Base-by-base conservation (phyloP, 2,888 invertebrate species). In the Calliopum simillimum region DNA sequence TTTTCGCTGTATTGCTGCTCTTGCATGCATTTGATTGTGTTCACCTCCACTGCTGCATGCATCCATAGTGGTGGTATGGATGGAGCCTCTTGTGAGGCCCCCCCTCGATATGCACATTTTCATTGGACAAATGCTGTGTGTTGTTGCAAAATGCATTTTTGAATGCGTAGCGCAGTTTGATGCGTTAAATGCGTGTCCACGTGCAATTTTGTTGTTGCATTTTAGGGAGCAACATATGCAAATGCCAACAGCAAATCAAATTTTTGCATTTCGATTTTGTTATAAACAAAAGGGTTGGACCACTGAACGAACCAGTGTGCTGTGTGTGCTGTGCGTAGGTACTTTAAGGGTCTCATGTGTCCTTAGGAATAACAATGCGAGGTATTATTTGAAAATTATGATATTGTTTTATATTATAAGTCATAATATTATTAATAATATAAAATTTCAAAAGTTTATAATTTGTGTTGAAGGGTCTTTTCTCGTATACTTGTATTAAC, bases 131-230 rank as follows among this genome's bases (percentile, higher is more conserved):
- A 49, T 41, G 53, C 49, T 46, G 19, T n/a, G n/a, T n/a, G n/a
- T 44, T 21, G 44, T 33, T 59, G 65, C 65, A 59, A 49, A 41
- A 59, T 70, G 65, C 70, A 70, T 61, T 65, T 59, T 25, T 56
- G 64, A 49, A 58, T 70, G 70, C 59, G 70, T 70, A 53, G 62
- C 47, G 70, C 65, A 65, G 70, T 51, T 58, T 44, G 51, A 33
- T 65, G 70, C 70, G 65, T 65, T 44, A 11, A 33, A 47, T 65
- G 70, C 70, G 70, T 70, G 61, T 61, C 41, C 58, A 49, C 41
- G 49, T 33, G 59, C 21, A 41, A 8, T 49, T 13, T 59, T 67
- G 67, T 67, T 67, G 53, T 33, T 59, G 58, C 49, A 58, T 41
- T 33, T n/a, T 21, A 21, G 8, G 13, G 19, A 41, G 25, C 33